Conservation (phyloP, 2,113 vertebrate species). For the Atlantisia rogersi region DNA sequence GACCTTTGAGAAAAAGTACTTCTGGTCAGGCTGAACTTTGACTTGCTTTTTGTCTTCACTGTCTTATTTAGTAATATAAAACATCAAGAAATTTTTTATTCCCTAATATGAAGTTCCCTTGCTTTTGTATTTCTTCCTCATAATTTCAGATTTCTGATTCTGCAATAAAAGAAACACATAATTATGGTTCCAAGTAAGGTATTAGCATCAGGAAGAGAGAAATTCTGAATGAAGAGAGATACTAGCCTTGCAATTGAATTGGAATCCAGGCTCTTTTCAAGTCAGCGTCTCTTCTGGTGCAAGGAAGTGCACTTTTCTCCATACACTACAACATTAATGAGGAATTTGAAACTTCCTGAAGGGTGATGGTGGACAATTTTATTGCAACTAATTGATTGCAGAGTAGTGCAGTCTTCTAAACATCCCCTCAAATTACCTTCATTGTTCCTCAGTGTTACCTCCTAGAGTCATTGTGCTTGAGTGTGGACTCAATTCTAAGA, state of each 20-base stretch:
- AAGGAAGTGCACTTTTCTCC: neutral
- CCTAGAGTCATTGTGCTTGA: neutral
- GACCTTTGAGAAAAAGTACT: neutral
- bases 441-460: neutral
- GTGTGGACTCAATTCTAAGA: neutral
- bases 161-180: neutral
- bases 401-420: neutral
- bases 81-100: neutral
- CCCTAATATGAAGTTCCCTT: neutral
- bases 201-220: neutral
- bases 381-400: neutral
- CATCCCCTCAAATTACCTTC: neutral
- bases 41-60: neutral
- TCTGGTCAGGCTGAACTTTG: neutral
- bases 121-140: neutral
- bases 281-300: neutral
- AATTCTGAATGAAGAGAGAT: neutral
- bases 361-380: neutral
- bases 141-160: neutral
- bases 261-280: neutral
- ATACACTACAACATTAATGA: accelerated
- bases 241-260: neutral
- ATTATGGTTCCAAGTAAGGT: neutral
- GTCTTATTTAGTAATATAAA: neutral
- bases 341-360: neutral